A percentile compares a stretch with the other conserved stretches of the same genome.
These are phyloP conservation scores for Glaucopsyche alexis DNA, from an alignment of 2,888 invertebrate genomes.

Conservation along the genomic window DNA sequence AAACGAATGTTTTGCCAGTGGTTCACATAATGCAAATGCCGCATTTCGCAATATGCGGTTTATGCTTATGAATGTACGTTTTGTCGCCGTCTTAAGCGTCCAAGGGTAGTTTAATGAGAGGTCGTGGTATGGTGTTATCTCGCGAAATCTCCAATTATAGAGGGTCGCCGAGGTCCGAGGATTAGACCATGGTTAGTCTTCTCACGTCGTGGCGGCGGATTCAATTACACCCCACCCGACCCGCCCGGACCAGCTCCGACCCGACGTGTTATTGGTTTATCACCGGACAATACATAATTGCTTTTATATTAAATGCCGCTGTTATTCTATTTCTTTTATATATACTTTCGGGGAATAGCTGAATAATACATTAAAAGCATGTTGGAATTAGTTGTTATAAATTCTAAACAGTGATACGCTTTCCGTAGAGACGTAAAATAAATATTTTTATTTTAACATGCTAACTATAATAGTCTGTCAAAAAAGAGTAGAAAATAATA, in stretches of 20 bases:
- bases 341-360: neutral
- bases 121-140: constrained; percentile 73
- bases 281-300: constrained; percentile 22
- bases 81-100: constrained; percentile 17
- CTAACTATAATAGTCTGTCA: too few relatives aligned
- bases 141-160: constrained; percentile 75
- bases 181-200: constrained; percentile 71
- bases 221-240: constrained; percentile 59
- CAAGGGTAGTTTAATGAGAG: constrained; percentile 36
- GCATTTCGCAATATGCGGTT: neutral
- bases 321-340: neutral
- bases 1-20: too few relatives aligned
- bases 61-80: constrained; percentile 15
- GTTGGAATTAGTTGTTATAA: neutral
- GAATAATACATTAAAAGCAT: neutral
- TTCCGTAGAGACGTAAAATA: neutral
- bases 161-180: constrained; percentile 53
- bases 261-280: constrained; percentile 37
- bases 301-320: constrained; percentile 25
- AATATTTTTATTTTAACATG: neutral
- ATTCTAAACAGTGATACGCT: neutral
- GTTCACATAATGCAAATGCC: neutral
- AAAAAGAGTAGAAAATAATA: too few relatives aligned
- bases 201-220: constrained; percentile 71
- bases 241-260: constrained; percentile 31